Evolutionary conservation across 2,888 invertebrate genomes (phyloP), one percentile per base, ranked within the genome.

Genomic region (Synergus gifuensis): DNA sequence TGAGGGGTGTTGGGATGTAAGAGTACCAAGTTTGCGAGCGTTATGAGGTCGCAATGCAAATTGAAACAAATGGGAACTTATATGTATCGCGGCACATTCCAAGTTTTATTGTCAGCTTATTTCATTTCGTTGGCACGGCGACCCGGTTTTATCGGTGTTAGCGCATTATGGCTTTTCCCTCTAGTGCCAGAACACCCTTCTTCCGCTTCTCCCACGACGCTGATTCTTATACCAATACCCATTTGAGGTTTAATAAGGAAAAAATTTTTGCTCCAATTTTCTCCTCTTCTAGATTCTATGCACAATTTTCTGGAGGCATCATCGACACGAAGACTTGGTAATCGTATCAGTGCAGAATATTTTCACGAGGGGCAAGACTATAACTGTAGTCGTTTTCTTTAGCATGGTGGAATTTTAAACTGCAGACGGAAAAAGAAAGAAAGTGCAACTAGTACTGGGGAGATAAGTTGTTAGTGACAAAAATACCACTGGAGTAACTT

Each of bases 1-100:
- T 22, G 49, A 5, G 8, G 42, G n/a, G 11, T 2, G 42, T 8
- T n/a, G n/a, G 58, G 22, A n/a, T 18, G 12, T 36, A 22, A 4
- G 14, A n/a, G 22, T 28, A 40, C 18, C 18, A 28, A 7, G 11
- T 18, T 60, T 28, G 22, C 16, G 62, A 28, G 62, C 58, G 64
- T 58, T 54, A 49, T 73, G 11, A 40, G 73, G 49, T 54, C 36
- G 40, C 83, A 82, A 83, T 82, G 82, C 84, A 89, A 90, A 91
- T 90, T 90, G 91, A 91, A 90, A 91, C 89, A 89, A 91, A 90
- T 89, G 87, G 86, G 83, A 89, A 88, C 86, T 89, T 89, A 87
- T 89, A 88, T 89, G 89, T 87, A 88, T 87, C 88, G 85, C 82
- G 83, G 85, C 85, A 84, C 86, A 87, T 90, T 88, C 83, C 85